These are phyloP conservation scores for Zele albiditarsus DNA, from an alignment of 2,888 invertebrate genomes.

Conservation along the genomic window DNA sequence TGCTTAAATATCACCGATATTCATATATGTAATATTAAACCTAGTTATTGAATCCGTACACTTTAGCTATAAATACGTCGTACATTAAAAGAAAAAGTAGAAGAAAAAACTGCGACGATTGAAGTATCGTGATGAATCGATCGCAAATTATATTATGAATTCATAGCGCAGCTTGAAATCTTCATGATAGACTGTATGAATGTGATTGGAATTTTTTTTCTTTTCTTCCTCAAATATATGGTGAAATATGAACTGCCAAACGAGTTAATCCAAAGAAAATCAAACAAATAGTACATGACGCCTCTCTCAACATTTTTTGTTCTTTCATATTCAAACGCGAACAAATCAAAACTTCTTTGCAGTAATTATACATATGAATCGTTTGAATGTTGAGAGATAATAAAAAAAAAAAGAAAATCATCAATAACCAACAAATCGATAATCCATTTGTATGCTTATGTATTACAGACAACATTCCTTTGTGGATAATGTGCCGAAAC, in stretches of 20 bases:
- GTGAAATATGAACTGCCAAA: neutral
- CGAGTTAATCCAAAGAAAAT: neutral
- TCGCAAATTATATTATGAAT: neutral
- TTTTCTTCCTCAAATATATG: neutral
- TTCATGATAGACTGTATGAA: neutral
- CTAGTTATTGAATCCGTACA: slow-evolving; percentile 12
- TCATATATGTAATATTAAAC: slow-evolving; percentile 7
- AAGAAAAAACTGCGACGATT: neutral
- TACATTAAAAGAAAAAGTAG: neutral
- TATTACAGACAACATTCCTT: slow-evolving; percentile 1
- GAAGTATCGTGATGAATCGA: too few relatives aligned
- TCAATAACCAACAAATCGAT: neutral
- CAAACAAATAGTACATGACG: neutral
- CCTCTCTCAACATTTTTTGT: neutral
- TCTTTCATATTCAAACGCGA: neutral
- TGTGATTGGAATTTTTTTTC: neutral
- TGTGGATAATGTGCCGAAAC: neutral
- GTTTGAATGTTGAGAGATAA: neutral
- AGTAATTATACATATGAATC: neutral
- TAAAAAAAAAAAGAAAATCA: neutral
- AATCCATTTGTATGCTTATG: neutral
- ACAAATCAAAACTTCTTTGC: neutral
- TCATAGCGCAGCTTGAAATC: neutral
- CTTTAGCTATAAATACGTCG: neutral
- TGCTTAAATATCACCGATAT: slow-evolving; percentile 19